phyloP scores from a whole-genome alignment of 1,140 invertebrate species.

The Macrostomum lignano region DNA sequence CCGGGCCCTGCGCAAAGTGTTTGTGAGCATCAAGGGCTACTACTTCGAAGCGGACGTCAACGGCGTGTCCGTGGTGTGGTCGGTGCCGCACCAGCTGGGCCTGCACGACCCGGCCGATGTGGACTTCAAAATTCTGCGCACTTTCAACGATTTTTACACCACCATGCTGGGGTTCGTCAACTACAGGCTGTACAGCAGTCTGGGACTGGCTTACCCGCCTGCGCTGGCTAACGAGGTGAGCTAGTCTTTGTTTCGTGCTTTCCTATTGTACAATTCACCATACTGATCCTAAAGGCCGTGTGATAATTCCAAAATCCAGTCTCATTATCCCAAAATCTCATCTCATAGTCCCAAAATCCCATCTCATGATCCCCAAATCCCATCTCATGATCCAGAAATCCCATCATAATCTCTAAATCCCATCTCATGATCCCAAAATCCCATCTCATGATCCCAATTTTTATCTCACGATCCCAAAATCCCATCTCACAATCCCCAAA shows the following conservation, averaged over 20 bases:
- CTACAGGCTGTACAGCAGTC: slow-evolving; percentile 42
- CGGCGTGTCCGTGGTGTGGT: slow-evolving; percentile 83
- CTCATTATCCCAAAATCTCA: too few relatives aligned
- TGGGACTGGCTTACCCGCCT: slow-evolving; percentile 79
- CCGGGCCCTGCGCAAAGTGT: slow-evolving; percentile 57
- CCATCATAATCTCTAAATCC: too few relatives aligned
- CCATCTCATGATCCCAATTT: too few relatives aligned
- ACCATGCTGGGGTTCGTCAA: slow-evolving; percentile 50
- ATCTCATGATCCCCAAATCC: too few relatives aligned
- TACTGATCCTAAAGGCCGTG: too few relatives aligned
- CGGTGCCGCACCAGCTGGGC: slow-evolving; percentile 71
- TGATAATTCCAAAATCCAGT: too few relatives aligned
- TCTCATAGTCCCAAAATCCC: too few relatives aligned
- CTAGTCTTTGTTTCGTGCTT: background rate
- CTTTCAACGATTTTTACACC: slow-evolving; percentile 85
- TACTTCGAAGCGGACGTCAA: slow-evolving; percentile 91
- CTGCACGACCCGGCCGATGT: slow-evolving; percentile 44
- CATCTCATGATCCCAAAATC: too few relatives aligned
- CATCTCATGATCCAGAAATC: too few relatives aligned
- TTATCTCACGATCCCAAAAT: too few relatives aligned
- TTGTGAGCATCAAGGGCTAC: slow-evolving; percentile 87
- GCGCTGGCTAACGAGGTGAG: background rate
- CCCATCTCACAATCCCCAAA: too few relatives aligned
- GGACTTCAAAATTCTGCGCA: slow-evolving; percentile 84
- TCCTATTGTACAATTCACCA: too few relatives aligned